Conservation (phyloP, 2,888 invertebrate species). For the Dicyrtoma fusca region DNA sequence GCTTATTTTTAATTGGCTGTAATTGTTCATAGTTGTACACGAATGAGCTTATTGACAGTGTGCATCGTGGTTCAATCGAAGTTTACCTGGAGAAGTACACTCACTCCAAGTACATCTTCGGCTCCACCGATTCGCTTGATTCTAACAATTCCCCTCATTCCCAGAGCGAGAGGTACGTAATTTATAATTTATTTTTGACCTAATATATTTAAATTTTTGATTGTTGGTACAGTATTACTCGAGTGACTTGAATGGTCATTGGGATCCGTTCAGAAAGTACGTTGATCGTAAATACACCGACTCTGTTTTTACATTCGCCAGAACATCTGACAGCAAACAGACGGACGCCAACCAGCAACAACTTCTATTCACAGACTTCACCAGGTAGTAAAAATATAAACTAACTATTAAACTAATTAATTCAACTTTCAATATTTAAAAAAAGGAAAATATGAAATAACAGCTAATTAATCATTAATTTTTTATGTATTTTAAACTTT, state of each 20-base stretch:
- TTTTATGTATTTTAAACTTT: constrained; percentile 16
- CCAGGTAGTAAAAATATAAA: constrained; percentile 35
- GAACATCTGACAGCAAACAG: constrained; percentile 12
- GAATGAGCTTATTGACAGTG: constrained; percentile 53
- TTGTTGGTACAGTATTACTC: constrained; percentile 43
- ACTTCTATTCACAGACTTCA: constrained; percentile 42
- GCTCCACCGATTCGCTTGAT: neutral
- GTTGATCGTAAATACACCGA: constrained; percentile 51
- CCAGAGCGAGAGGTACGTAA: constrained; percentile 11
- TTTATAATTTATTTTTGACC: neutral
- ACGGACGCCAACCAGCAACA: neutral
- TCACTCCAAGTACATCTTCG: constrained; percentile 18
- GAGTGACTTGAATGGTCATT: constrained; percentile 45
- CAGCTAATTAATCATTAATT: neutral
- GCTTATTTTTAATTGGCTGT: too few species aligned
- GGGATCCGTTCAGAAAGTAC: constrained; percentile 50
- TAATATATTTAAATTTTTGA: neutral
- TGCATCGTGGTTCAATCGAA: constrained; percentile 53
- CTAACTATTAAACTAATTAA: neutral
- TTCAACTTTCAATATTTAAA: constrained; percentile 9
- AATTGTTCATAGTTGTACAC: constrained; percentile 20
- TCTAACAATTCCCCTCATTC: neutral
- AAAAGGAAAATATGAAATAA: neutral
- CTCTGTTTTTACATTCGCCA: constrained; percentile 26
- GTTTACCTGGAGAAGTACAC: constrained; percentile 57